A percentile compares a stretch with the other conserved stretches of the same genome.
These are phyloP conservation scores for Brachyhypopomus gauderio DNA, from an alignment of 2,113 vertebrate genomes.

Conservation along the genomic window DNA sequence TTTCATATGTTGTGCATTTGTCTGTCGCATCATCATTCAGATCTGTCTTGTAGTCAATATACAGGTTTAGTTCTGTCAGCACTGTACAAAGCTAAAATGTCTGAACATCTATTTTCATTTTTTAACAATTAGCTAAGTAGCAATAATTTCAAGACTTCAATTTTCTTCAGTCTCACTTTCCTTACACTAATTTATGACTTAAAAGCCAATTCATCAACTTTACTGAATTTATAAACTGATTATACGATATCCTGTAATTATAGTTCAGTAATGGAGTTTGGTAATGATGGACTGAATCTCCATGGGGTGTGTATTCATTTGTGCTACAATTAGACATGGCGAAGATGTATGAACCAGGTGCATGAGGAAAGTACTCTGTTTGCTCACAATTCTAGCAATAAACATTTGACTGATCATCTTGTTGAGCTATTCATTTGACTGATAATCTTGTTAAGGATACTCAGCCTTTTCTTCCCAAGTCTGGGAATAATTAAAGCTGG, in stretches of 20 bases:
- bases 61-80: background rate
- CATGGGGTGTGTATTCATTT: constrained; percentile 16
- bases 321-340: background rate
- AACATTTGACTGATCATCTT: constrained; percentile 4
- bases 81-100: too few species aligned
- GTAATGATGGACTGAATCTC: constrained; percentile 1
- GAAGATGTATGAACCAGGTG: constrained; percentile 12
- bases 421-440: background rate
- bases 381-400: background rate
- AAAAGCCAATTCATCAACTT: background rate
- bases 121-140: background rate
- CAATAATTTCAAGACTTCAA: background rate
- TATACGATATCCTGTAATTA: constrained; percentile 5
- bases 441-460: background rate
- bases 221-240: background rate
- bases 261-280: constrained; percentile 13
- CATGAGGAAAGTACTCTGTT: background rate
- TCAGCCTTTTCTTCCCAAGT: background rate
- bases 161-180: background rate
- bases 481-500: too few species aligned
- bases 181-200: background rate
- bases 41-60: background rate
- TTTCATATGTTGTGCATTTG: too few species aligned
- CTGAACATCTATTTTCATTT: background rate
- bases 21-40: background rate